Evolutionary conservation across 2,888 invertebrate species (phyloP).

Genomic region (Andricus quercusramuli): DNA sequence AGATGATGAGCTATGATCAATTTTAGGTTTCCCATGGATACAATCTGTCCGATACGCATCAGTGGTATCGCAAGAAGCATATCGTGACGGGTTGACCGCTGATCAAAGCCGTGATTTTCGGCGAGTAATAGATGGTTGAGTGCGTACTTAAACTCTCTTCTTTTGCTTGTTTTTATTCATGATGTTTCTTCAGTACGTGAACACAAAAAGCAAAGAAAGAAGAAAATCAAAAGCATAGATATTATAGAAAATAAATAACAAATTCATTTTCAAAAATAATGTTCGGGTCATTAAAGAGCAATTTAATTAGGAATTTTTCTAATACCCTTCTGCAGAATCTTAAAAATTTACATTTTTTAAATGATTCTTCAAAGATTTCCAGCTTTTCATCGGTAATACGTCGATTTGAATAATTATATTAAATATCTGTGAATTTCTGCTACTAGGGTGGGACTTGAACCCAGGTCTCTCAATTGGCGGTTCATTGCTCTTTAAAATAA

Average conservation of each 20-base stretch:
- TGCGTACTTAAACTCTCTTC: no score
- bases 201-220: background rate
- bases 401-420: no score
- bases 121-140: background rate
- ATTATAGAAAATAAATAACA: background rate
- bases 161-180: background rate
- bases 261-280: background rate
- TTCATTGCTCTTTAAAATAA: no score
- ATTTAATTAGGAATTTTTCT: no score
- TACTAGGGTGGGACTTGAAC: no score
- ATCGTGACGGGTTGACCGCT: background rate
- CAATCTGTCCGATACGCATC: background rate
- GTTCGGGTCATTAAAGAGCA: background rate
- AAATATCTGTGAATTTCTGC: no score
- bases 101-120: background rate
- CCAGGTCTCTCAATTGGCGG: no score
- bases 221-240: background rate
- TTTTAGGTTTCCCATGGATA: constrained; percentile 4
- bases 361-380: no score
- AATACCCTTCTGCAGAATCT: no score
- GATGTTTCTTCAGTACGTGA: background rate
- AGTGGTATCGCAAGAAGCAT: background rate
- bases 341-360: no score
- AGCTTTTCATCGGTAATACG: no score
- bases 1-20: constrained; percentile 27